Conservation (phyloP, 92 coral and sea anemone genomes). For the Blastomussa wellsi region DNA sequence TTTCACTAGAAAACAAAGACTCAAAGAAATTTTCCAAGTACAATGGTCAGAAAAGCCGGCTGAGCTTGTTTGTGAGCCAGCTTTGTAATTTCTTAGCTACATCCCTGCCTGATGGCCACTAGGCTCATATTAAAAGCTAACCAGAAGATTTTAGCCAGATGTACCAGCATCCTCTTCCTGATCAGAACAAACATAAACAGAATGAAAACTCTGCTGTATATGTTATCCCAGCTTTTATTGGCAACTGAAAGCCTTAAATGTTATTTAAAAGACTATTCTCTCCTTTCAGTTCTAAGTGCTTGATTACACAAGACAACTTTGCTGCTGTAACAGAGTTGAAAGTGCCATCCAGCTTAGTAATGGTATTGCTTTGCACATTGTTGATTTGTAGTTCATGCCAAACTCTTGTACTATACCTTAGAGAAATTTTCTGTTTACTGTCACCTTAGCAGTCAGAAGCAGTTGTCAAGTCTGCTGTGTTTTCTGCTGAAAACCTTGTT, state of each 20-base stretch:
- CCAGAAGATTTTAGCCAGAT: too few relatives aligned
- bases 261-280: not conserved
- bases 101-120: too few relatives aligned
- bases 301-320: constrained; percentile 68
- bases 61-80: too few relatives aligned
- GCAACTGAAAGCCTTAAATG: not conserved
- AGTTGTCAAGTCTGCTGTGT: constrained; percentile 40
- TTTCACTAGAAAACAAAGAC: too few relatives aligned
- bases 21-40: too few relatives aligned
- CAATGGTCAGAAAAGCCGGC: too few relatives aligned
- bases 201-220: not conserved
- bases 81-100: too few relatives aligned
- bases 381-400: not conserved
- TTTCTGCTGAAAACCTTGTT: constrained; percentile 38
- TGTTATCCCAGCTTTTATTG: not conserved
- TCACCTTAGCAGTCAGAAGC: constrained; percentile 34
- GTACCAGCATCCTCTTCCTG: too few relatives aligned
- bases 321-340: constrained; percentile 37
- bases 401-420: not conserved
- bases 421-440: not conserved
- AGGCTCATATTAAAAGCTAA: too few relatives aligned
- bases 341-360: constrained; percentile 32
- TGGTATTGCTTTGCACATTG: constrained; percentile 25
- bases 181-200: too few relatives aligned
- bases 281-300: constrained; percentile 43